Evolutionary conservation across 2,797 vertebrate species (phyloP).

Genomic region (Pteronotus mesoamericanus): DNA sequence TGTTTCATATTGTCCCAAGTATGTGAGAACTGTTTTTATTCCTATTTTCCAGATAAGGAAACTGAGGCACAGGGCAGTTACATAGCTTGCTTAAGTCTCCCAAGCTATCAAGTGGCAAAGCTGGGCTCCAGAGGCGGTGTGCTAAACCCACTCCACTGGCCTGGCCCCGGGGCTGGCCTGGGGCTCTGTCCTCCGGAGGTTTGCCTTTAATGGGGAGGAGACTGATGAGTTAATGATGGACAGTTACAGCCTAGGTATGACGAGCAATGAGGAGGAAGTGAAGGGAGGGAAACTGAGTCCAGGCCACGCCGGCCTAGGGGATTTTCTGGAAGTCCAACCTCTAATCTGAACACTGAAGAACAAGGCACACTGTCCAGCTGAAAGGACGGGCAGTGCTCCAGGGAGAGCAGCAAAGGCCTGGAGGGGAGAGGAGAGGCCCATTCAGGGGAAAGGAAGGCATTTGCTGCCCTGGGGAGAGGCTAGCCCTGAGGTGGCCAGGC

Average conservation of each 20-base stretch:
- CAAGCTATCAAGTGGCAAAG: background rate
- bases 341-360: background rate
- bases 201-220: background rate
- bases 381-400: background rate
- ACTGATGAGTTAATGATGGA: background rate
- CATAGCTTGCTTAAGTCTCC: background rate
- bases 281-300: background rate
- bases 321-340: background rate
- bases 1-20: background rate
- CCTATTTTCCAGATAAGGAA: background rate
- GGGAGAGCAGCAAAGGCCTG: background rate
- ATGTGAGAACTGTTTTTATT: background rate
- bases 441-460: background rate
- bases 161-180: background rate
- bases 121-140: background rate
- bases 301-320: background rate
- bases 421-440: background rate
- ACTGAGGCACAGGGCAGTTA: background rate
- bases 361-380: background rate
- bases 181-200: background rate
- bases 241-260: background rate
- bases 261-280: background rate
- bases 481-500: background rate
- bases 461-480: background rate
- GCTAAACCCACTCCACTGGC: background rate